These are phyloP conservation scores for Thunnus thynnus DNA, from an alignment of 2,113 vertebrate species.

Conservation along the genomic window DNA sequence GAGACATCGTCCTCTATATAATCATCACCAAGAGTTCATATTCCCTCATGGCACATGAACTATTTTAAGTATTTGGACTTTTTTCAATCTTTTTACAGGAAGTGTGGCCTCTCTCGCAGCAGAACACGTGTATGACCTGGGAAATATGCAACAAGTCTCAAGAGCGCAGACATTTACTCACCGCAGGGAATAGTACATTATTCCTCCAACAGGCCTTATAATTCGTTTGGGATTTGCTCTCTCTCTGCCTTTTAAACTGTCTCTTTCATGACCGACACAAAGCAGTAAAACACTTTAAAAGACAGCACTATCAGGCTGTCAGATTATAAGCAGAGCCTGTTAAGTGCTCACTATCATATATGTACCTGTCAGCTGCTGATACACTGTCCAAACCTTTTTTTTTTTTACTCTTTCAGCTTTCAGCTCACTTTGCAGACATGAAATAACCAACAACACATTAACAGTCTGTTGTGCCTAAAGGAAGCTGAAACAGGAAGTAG, in stretches of 20 bases:
- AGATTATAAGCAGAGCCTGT: neutral
- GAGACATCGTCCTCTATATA: constrained; percentile 62
- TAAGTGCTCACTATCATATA: neutral
- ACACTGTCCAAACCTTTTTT: neutral
- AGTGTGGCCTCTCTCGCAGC: constrained; percentile 52
- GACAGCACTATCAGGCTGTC: neutral
- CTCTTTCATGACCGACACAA: neutral
- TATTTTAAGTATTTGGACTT: constrained; percentile 67
- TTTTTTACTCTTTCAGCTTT: neutral
- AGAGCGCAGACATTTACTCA: constrained; percentile 25
- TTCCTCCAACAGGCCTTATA: neutral
- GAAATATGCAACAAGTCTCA: constrained; percentile 28
- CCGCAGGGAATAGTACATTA: constrained; percentile 3
- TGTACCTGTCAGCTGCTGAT: neutral
- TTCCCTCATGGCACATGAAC: constrained; percentile 56
- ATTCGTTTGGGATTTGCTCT: neutral
- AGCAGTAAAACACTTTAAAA: constrained; percentile 14
- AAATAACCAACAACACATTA: neutral
- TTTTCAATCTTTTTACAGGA: constrained; percentile 47
- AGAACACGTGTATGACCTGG: constrained; percentile 43
- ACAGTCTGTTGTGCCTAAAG: neutral
- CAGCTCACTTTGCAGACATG: neutral
- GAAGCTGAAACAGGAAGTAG: neutral
- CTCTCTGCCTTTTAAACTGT: constrained; percentile 11
- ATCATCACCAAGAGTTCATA: constrained; percentile 61